Evolutionary conservation across 1,140 invertebrate genomes (phyloP).

Genomic region (Drosophila novamexicana): DNA sequence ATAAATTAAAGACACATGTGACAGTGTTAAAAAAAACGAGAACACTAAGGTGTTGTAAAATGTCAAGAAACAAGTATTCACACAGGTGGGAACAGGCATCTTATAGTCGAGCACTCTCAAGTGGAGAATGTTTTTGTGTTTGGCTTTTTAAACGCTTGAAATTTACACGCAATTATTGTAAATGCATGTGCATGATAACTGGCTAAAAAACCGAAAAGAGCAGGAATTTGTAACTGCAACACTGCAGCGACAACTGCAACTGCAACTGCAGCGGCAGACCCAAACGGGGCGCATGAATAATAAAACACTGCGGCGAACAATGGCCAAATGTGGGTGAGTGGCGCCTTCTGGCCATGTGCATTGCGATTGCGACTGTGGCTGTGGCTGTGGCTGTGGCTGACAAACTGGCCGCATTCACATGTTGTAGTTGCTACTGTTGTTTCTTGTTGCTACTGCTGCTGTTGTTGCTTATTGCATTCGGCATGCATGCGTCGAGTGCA

Average conservation of each 20-base stretch:
- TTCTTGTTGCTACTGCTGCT: conserved; percentile 14
- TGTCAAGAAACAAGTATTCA: not conserved
- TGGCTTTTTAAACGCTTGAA: conserved; percentile 50
- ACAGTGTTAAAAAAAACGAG: not conserved
- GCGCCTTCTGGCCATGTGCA: conserved; percentile 16
- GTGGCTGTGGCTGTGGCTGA: conserved; percentile 48
- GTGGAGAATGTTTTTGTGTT: conserved; percentile 23
- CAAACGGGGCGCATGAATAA: conserved; percentile 65
- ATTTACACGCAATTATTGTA: conserved; percentile 75
- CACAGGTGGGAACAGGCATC: not conserved
- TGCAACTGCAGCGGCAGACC: not conserved
- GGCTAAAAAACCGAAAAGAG: conserved; percentile 16
- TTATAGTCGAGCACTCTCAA: conserved; percentile 16
- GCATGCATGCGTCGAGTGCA: conserved; percentile 43
- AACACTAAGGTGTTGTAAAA: not conserved
- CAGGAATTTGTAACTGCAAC: conserved; percentile 40
- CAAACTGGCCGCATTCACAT: conserved; percentile 47
- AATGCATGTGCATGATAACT: conserved; percentile 63
- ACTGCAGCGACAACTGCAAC: conserved; percentile 17
- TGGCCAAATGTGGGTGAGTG: conserved; percentile 31
- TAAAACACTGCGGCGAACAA: conserved; percentile 59
- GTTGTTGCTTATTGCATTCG: conserved; percentile 27
- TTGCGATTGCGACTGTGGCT: conserved; percentile 4
- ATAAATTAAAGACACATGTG: not conserved
- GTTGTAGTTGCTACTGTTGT: conserved; percentile 1